A percentile compares a stretch with the other conserved stretches of the same genome.
Conservation (phyloP, 2,888 invertebrate species). For the Serripes groenlandicus region DNA sequence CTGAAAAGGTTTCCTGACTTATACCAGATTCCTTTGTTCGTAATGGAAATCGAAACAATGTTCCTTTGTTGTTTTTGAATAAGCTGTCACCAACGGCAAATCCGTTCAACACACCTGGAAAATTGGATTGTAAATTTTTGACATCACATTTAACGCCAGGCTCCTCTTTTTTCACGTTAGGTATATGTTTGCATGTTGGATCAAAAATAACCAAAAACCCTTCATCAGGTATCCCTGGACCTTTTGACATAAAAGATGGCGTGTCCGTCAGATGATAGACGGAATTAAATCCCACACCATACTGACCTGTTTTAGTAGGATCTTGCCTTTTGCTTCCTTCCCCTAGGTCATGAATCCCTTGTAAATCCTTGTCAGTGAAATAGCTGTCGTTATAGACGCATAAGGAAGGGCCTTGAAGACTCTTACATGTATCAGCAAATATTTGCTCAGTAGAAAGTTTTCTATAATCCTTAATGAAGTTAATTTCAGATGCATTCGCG, state of each 20-base stretch:
- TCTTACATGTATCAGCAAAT: slow-evolving; percentile 51
- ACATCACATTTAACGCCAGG: slow-evolving; percentile 40
- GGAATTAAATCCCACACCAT: slow-evolving; percentile 86
- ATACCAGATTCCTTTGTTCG: slow-evolving; percentile 75
- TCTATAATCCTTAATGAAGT: slow-evolving; percentile 68
- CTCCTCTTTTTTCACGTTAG: neutral
- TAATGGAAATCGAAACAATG: slow-evolving; percentile 61
- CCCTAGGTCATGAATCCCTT: slow-evolving; percentile 83
- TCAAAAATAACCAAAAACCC: slow-evolving; percentile 76
- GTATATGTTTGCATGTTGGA: slow-evolving; percentile 69
- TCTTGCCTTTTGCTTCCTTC: slow-evolving; percentile 82
- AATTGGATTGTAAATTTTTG: slow-evolving; percentile 33
- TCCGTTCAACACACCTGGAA: slow-evolving; percentile 61
- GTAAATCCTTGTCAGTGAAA: slow-evolving; percentile 79
- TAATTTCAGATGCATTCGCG: slow-evolving; percentile 81
- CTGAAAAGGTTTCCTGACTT: slow-evolving; percentile 42
- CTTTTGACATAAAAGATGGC: slow-evolving; percentile 83
- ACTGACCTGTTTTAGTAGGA: slow-evolving; percentile 83
- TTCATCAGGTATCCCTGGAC: slow-evolving; percentile 56
- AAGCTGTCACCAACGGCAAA: slow-evolving; percentile 58
- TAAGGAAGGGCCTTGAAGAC: slow-evolving; percentile 31
- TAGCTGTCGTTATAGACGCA: slow-evolving; percentile 82
- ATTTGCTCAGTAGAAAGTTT: slow-evolving; percentile 14
- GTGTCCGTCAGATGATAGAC: slow-evolving; percentile 85
- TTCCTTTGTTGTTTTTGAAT: slow-evolving; percentile 39